These are phyloP conservation scores for Stomatorhinus ivindoensis DNA, from an alignment of 2,113 vertebrate genomes.

Conservation along the genomic window DNA sequence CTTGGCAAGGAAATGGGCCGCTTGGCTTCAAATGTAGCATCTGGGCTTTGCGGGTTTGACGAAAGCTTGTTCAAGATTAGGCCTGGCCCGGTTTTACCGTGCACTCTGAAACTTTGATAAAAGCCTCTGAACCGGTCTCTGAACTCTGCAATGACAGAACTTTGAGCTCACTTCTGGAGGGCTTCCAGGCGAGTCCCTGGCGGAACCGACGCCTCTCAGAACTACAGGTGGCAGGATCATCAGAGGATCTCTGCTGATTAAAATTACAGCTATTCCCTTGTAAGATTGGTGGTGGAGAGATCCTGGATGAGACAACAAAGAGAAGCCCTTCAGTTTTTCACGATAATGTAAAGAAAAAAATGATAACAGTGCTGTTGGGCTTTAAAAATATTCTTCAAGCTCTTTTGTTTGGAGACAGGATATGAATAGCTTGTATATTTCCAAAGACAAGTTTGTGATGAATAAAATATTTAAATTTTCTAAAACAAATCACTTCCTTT, in stretches of 20 bases:
- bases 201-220: neutral
- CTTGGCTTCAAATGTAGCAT: neutral
- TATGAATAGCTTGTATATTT: neutral
- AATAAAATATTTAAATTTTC: neutral
- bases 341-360: neutral
- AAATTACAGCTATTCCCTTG: slow-evolving; percentile 13
- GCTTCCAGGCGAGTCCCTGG: neutral
- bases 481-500: neutral
- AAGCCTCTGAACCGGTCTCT: neutral
- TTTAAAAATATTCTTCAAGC: neutral
- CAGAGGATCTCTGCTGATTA: slow-evolving; percentile 20
- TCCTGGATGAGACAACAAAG: neutral
- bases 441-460: neutral
- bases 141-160: neutral
- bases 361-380: neutral
- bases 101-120: neutral
- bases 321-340: neutral
- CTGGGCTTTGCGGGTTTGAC: neutral
- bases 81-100: neutral
- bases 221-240: slow-evolving; percentile 6
- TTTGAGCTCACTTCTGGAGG: neutral
- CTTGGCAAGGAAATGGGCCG: neutral
- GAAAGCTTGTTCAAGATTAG: neutral
- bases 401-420: neutral
- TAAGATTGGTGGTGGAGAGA: neutral